Conservation (phyloP, 2,113 vertebrate species). For the Dasypus novemcinctus region DNA sequence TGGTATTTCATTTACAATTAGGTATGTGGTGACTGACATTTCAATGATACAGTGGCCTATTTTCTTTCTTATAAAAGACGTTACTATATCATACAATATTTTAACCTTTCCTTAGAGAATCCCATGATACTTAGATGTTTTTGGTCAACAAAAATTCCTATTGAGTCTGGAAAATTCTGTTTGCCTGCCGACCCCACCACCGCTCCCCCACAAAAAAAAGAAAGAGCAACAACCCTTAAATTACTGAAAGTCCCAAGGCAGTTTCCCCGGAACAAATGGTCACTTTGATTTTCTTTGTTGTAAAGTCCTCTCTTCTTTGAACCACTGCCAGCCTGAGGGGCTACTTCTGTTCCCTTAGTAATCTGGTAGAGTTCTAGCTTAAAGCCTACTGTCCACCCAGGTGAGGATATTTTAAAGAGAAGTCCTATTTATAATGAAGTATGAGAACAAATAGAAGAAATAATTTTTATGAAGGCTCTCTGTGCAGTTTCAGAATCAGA, state of each 20-base stretch:
- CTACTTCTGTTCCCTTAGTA: neutral
- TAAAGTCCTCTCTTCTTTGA: neutral
- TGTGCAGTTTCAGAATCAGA: neutral
- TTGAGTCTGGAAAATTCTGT: conserved; percentile 72
- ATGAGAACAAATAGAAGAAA: neutral
- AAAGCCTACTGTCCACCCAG: neutral
- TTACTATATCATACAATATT: conserved; percentile 72
- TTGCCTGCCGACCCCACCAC: neutral
- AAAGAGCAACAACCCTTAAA: conserved; percentile 53
- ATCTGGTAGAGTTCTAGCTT: neutral
- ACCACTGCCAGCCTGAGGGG: neutral
- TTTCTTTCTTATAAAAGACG: conserved; percentile 65
- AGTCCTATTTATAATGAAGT: neutral
- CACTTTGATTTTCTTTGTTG: conserved; percentile 50
- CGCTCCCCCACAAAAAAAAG: neutral
- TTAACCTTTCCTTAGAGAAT: conserved; percentile 84
- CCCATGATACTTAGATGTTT: conserved; percentile 84
- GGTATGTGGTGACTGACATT: neutral
- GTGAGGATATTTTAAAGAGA: neutral
- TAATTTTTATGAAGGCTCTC: neutral
- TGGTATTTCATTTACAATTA: neutral
- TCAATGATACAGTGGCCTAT: conserved; percentile 50
- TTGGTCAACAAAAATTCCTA: conserved; percentile 83
- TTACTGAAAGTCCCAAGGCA: conserved; percentile 79
- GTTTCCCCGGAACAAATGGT: conserved; percentile 75